A percentile compares a stretch with the other conserved stretches of the same genome.
Conservation (phyloP, 2,797 vertebrate genomes). For the Denticeps clupeoides region DNA sequence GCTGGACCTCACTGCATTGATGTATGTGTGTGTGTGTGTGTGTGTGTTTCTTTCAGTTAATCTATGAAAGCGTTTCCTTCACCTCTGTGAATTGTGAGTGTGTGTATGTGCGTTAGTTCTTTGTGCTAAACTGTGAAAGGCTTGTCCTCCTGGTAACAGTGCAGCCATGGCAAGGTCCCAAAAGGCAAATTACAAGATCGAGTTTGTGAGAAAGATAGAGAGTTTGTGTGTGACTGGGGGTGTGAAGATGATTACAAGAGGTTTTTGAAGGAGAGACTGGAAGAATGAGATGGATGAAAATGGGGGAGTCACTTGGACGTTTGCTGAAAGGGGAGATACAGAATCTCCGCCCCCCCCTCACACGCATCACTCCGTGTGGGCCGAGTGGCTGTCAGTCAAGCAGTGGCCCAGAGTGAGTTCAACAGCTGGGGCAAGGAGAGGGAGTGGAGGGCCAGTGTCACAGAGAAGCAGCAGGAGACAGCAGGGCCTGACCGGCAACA, state of each 20-base stretch:
- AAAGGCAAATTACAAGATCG: slow-evolving; percentile 57
- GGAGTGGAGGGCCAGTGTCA: slow-evolving; percentile 24
- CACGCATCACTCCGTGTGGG: no score
- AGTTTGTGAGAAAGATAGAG: slow-evolving; percentile 26
- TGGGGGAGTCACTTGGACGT: neutral
- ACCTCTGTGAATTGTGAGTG: neutral
- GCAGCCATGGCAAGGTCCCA: slow-evolving; percentile 50
- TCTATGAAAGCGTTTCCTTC: neutral
- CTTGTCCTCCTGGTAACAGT: slow-evolving; percentile 41
- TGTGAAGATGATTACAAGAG: slow-evolving; percentile 39
- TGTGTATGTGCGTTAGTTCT: slow-evolving; percentile 10
- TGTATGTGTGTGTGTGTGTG: neutral
- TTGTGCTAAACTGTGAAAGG: slow-evolving; percentile 44
- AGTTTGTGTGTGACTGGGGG: slow-evolving; percentile 27
- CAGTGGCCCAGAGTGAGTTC: neutral
- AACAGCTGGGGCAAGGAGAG: neutral
- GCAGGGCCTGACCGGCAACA: slow-evolving; percentile 46
- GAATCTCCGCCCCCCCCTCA: no score
- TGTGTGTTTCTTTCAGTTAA: neutral
- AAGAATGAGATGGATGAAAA: slow-evolving; percentile 2
- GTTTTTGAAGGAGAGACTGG: slow-evolving; percentile 31
- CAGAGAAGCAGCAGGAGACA: slow-evolving; percentile 18
- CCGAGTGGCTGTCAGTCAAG: neutral
- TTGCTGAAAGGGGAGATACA: no score
- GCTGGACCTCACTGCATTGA: neutral